A percentile compares a stretch with the other conserved stretches of the same genome.
Evolutionary conservation across 1,140 invertebrate genomes (phyloP).

Genomic region (honey bee (Apis mellifera)): DNA sequence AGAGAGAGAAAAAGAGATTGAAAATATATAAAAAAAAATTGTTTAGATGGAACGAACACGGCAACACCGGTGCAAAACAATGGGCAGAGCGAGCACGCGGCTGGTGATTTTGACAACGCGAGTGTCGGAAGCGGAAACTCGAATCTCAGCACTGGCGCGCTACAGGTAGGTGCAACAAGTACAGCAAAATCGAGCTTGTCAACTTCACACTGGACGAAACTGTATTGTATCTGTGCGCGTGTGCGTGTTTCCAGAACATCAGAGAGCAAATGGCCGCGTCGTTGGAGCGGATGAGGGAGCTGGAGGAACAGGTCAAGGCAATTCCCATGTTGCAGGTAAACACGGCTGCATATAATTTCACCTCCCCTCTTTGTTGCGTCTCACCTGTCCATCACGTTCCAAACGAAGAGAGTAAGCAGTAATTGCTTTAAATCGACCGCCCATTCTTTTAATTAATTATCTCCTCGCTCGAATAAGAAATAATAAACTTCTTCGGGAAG

Average conservation of each 20-base stretch:
- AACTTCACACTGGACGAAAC: background rate
- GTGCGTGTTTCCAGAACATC: conserved; percentile 81
- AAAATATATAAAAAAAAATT: background rate
- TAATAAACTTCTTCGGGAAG: background rate
- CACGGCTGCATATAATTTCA: conserved; percentile 16
- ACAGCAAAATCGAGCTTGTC: background rate
- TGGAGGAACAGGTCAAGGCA: conserved; percentile 92
- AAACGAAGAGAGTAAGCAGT: background rate
- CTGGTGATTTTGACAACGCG: conserved; percentile 71
- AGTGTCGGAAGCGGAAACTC: conserved; percentile 77
- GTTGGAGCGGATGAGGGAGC: conserved; percentile 88
- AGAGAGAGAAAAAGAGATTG: background rate
- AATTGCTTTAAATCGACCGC: background rate
- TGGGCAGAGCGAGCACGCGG: conserved; percentile 63
- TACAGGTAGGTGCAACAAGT: conserved; percentile 71
- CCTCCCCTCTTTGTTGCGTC: background rate
- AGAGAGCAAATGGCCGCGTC: conserved; percentile 90
- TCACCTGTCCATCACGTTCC: background rate
- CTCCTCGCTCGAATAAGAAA: no score
- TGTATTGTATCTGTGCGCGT: background rate
- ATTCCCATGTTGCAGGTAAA: conserved; percentile 91
- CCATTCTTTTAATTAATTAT: background rate
- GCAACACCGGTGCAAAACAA: conserved; percentile 67
- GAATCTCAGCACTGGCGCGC: conserved; percentile 75
- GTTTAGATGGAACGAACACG: conserved; percentile 70